These are phyloP conservation scores for Sarcophaga rosellei DNA, from an alignment of 2,888 invertebrate genomes.

Conservation along the genomic window DNA sequence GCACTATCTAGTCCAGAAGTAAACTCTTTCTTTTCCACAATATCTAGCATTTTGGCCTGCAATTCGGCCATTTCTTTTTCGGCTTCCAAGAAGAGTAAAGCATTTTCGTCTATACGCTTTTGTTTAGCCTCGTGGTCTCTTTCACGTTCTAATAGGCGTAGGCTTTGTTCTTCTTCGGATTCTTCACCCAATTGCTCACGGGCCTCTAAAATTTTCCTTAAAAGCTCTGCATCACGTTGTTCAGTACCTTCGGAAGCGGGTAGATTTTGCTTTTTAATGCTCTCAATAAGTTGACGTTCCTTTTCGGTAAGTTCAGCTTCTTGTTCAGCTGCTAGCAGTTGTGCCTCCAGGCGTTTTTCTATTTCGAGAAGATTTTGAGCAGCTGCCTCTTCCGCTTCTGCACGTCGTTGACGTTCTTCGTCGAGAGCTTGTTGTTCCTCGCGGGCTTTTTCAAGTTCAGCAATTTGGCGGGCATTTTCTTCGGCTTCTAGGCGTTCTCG, in stretches of 20 bases:
- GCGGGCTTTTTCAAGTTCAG: conserved; percentile 56
- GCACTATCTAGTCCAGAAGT: conserved; percentile 70
- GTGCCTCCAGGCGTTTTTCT: conserved; percentile 65
- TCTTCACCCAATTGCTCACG: conserved; percentile 64
- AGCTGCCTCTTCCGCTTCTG: conserved; percentile 41
- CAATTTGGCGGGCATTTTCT: conserved; percentile 61
- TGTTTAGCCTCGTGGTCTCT: conserved; percentile 72
- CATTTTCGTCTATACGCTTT: conserved; percentile 76
- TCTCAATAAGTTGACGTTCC: conserved; percentile 55
- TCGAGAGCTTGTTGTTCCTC: conserved; percentile 55
- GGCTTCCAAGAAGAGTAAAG: conserved; percentile 77
- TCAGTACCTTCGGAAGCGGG: conserved; percentile 34
- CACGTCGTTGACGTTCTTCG: conserved; percentile 28
- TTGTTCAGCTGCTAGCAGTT: conserved; percentile 68
- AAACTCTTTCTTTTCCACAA: conserved; percentile 58
- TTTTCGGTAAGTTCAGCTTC: conserved; percentile 62
- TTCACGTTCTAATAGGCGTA: conserved; percentile 48
- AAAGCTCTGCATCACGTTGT: conserved; percentile 52
- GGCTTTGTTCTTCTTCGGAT: conserved; percentile 66
- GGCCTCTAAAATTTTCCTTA: conserved; percentile 56
- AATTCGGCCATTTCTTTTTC: conserved; percentile 79
- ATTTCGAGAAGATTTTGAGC: conserved; percentile 45
- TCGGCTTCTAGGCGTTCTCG: conserved; percentile 54
- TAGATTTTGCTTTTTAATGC: conserved; percentile 45
- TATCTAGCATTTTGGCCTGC: conserved; percentile 73